Base-by-base conservation (phyloP, 2,888 invertebrate genomes). In the Ceraclea dissimilis region DNA sequence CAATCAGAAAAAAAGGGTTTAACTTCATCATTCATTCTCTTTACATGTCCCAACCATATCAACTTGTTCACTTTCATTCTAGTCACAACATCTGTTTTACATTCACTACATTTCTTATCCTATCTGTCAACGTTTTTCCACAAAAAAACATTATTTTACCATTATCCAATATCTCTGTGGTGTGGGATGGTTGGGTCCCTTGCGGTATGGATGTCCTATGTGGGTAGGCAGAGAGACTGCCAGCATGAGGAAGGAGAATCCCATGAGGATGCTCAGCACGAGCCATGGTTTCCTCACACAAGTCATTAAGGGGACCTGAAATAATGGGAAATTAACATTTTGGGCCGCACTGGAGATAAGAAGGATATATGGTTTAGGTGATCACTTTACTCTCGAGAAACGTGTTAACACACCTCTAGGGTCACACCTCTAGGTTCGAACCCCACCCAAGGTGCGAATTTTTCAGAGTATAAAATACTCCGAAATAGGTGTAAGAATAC, bases 141-240 rank as follows among this genome's bases (percentile, higher is more conserved):
- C n/a, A 31, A 6, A 39, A 39, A 16, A 39, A 39, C 13, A 8
- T 39, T 5, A 39, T 8, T 13, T 39, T 67, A 81, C 81, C 63
- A 76, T 69, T 17, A 79, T 69, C 56, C 74, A 70, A 59, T 77
- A 71, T 26, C 82, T 67, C 64, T 82, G 77, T 1, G 76, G 72
- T 52, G 65, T 62, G 5, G 70, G 70, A 18, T 65, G 65, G 8
- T 67, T 65, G 1, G 67, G 66, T 48, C 76, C 71, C 54, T 71
- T 74, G 52, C 71, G 70, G 65, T 79, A 83, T 1, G 82, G 82
- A 64, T 80, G 79, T 2, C 82, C 81, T 21, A 79, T 65, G 4
- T 72, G 68, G 10, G 79, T 76, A 1, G 75, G 68, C n/a, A 69
- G 63, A 18, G 68, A 62, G 54, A 68, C 66, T 33, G 66, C 66